phyloP scores from a whole-genome alignment of 2,113 vertebrate genomes.

The Antechinus stuartii region DNA sequence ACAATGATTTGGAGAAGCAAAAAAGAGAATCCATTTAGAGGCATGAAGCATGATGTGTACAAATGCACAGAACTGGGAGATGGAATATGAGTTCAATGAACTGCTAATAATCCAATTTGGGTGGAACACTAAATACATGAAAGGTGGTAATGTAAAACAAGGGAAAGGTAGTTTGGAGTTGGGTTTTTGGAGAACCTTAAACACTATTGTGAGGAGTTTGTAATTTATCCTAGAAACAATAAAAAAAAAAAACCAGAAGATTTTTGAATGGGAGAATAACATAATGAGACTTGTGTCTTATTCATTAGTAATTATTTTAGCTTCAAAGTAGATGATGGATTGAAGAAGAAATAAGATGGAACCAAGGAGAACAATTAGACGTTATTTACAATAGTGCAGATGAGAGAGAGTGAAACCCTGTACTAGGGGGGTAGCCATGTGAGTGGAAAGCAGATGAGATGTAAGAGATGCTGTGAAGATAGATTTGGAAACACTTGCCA shows the following conservation, averaged over 20 bases:
- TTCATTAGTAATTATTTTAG: background rate
- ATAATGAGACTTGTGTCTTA: background rate
- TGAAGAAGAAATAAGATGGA: background rate
- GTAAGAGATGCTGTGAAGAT: background rate
- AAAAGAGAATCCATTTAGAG: background rate
- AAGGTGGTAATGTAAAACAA: background rate
- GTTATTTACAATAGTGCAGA: background rate
- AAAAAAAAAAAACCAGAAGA: background rate
- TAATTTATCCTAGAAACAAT: background rate
- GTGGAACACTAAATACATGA: background rate
- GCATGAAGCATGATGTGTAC: background rate
- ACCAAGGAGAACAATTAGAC: background rate
- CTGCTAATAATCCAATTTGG: background rate
- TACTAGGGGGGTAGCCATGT: background rate
- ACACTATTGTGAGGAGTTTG: background rate
- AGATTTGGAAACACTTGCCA: background rate
- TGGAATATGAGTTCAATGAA: background rate
- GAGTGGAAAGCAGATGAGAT: background rate
- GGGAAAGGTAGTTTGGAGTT: background rate
- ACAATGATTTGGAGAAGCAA: background rate
- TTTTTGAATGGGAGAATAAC: background rate
- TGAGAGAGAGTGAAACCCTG: background rate
- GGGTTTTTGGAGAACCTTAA: background rate
- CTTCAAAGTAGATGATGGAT: background rate
- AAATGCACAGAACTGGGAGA: background rate